phyloP scores from a whole-genome alignment of 2,113 vertebrate genomes.

The Caracal caracal region DNA sequence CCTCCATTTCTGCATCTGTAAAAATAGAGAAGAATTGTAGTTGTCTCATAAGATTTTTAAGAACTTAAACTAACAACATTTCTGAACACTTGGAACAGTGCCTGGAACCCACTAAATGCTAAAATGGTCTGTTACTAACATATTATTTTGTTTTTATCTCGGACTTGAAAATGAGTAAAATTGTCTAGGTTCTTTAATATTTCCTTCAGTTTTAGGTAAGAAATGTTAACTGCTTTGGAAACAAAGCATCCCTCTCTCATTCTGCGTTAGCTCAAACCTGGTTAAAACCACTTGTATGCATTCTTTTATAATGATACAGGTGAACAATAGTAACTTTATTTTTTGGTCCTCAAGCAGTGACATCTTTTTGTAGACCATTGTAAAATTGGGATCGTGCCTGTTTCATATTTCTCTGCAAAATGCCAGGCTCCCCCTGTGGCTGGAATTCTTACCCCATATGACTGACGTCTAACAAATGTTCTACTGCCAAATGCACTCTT shows the following conservation, averaged over 20 bases:
- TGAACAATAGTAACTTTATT: neutral
- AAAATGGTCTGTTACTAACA: neutral
- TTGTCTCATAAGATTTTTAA: neutral
- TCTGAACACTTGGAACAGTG: neutral
- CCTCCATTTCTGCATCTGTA: neutral
- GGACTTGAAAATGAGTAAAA: neutral
- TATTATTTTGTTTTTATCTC: neutral
- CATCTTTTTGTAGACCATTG: conserved; percentile 52
- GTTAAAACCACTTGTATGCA: neutral
- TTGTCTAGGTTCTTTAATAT: neutral
- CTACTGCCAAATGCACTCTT: conserved; percentile 55
- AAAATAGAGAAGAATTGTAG: neutral
- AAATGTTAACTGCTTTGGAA: neutral
- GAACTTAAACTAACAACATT: neutral
- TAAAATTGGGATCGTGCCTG: conserved; percentile 19
- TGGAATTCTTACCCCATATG: conserved; percentile 20
- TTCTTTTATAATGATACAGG: neutral
- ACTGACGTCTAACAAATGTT: conserved; percentile 60
- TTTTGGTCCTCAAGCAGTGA: neutral
- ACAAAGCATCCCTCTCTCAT: neutral
- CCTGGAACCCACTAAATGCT: neutral
- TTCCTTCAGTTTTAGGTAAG: neutral
- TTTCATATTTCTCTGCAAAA: conserved; percentile 59
- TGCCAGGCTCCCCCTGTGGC: conserved; percentile 46
- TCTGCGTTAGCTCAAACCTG: neutral